Base-by-base conservation (phyloP, 1,140 invertebrate genomes). In the Aphaenogaster rudis region DNA sequence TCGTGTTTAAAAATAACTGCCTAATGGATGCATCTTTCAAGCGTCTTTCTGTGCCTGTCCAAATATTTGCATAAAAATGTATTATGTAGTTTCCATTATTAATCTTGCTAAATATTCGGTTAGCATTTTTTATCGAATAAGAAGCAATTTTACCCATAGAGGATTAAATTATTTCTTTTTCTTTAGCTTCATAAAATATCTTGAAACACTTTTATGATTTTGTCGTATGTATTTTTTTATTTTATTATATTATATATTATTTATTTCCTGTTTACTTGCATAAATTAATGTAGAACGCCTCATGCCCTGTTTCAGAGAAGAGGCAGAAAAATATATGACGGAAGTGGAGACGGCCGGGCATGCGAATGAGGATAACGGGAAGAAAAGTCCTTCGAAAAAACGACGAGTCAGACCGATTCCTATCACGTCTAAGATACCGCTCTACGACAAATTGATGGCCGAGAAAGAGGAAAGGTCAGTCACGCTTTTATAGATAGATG, bases 371-470 rank as follows among this genome's bases (percentile, higher is more conserved):
- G 94, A 33, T 91, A 96, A 95, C 33, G 95, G 95, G 93, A 96
- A 94, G 74, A 96, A 94, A 91, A 89, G 80, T 52, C 39, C 87
- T 21, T 80, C 86, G 9, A 95, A 93, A 64, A 95, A 95, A 87
- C 92, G 94, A 17, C 92, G 95, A 82, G 96, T 96, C 6, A 96
- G 96, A 90, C 96, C 97, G n/a, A 96, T 97, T 61, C 97, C 97
- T 4, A 96, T 97, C 33, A 96, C 97, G 80, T 97, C 97, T 0
- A 96, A 96, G 88, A 96, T 97, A 86, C 97, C 96, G 1, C 94
- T 97, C 2, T 97, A 97, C 85, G 96, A 97, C 91, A 97, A 97
- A 94, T 96, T 97, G 77, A 93, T 97, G 71, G 96, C 96, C 81
- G 97, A 97, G 86, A 97, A 97, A 93, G 97, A 97, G 92, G 96